phyloP scores from a whole-genome alignment of 2,888 invertebrate genomes.

The Phaonia tiefii region DNA sequence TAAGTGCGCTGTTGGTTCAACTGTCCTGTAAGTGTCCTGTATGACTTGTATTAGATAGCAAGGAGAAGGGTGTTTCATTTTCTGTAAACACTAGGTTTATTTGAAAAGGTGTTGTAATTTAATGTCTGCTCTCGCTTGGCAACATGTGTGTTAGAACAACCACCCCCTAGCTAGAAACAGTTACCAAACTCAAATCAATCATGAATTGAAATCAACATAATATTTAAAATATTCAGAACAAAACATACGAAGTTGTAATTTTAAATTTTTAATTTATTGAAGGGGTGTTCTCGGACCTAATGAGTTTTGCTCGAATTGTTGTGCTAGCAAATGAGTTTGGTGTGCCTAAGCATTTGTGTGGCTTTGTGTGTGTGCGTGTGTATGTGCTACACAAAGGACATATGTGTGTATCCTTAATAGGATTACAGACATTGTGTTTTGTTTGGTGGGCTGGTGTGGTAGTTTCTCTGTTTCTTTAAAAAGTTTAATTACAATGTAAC shows the following conservation, averaged over 20 bases:
- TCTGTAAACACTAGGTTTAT: constrained; percentile 24
- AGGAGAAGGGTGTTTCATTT: constrained; percentile 15
- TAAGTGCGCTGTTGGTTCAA: too few species aligned
- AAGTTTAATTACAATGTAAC: constrained; percentile 17
- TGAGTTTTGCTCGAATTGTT: neutral
- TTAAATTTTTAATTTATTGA: constrained; percentile 9
- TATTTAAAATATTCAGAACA: constrained; percentile 34
- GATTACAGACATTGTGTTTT: constrained; percentile 13
- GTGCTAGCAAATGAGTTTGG: neutral
- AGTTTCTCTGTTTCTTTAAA: neutral
- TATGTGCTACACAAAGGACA: neutral
- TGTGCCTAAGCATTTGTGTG: neutral
- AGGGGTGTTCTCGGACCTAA: neutral
- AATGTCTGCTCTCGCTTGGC: constrained; percentile 7
- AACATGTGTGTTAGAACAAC: neutral
- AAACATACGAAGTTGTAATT: neutral
- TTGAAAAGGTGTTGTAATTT: constrained; percentile 16
- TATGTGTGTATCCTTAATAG: constrained; percentile 10
- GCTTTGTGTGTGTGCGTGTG: neutral
- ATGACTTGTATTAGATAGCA: too few species aligned
- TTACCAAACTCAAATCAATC: constrained; percentile 17
- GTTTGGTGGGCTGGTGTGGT: neutral
- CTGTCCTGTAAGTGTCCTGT: too few species aligned
- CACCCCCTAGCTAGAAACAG: neutral
- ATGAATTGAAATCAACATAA: neutral